These are phyloP conservation scores for Deroplatys truncata DNA, from an alignment of 2,888 invertebrate genomes.

Conservation along the genomic window DNA sequence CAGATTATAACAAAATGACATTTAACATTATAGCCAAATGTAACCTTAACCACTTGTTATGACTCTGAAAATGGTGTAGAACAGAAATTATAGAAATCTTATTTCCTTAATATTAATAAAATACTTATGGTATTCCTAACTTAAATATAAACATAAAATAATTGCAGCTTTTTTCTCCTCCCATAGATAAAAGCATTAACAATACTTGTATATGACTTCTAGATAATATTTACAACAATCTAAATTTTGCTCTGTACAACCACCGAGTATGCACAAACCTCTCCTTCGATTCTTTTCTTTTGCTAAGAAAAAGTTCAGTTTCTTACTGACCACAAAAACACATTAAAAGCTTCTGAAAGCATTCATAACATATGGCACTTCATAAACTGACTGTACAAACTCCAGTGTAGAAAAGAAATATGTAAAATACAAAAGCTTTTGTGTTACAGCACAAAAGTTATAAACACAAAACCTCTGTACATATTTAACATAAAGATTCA, in stretches of 20 bases:
- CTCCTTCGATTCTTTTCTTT: neutral
- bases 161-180: neutral
- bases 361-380: neutral
- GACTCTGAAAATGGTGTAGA: neutral
- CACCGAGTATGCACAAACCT: neutral
- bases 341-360: neutral
- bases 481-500: neutral
- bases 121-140: neutral
- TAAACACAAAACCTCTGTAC: neutral
- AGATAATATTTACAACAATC: neutral
- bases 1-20: neutral
- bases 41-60: neutral
- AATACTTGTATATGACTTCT: neutral
- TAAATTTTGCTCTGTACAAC: neutral
- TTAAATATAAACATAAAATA: neutral
- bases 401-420: neutral
- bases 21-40: neutral
- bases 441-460: neutral
- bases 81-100: neutral
- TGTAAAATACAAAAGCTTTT: neutral
- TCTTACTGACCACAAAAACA: neutral
- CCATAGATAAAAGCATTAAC: neutral
- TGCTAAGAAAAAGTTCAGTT: neutral
- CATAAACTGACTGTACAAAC: neutral
- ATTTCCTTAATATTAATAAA: neutral